Conservation (phyloP, 2,113 vertebrate species). For the Cottus gobio region DNA sequence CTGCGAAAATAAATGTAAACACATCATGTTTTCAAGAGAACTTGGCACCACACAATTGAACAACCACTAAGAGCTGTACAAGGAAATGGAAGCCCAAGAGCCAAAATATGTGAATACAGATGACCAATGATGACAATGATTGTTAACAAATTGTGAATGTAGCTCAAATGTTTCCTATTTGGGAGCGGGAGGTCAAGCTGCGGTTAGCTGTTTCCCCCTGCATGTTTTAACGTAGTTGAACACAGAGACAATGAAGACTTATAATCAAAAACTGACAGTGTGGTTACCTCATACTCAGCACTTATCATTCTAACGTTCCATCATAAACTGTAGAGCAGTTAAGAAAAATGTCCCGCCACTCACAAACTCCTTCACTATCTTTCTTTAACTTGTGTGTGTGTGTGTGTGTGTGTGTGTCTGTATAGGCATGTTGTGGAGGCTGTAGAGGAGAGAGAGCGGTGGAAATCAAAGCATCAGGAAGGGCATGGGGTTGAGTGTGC, state of each 20-base stretch:
- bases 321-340: conserved; percentile 10
- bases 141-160: neutral
- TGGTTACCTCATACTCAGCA: conserved; percentile 47
- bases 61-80: neutral
- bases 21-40: conserved; percentile 10
- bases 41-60: conserved; percentile 19
- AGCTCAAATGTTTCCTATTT: conserved; percentile 1
- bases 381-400: neutral
- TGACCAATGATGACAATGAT: neutral
- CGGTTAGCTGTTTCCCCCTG: neutral
- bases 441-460: conserved; percentile 32
- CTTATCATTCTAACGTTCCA: conserved; percentile 53
- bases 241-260: conserved; percentile 35
- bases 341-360: neutral
- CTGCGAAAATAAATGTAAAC: conserved; percentile 12
- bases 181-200: neutral
- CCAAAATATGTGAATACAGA: conserved; percentile 23
- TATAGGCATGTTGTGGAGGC: conserved; percentile 34
- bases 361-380: neutral
- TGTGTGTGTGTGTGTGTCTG: conserved; percentile 28
- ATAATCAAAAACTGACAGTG: conserved; percentile 48
- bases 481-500: conserved; percentile 64
- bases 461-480: conserved; percentile 70
- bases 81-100: conserved; percentile 1
- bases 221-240: conserved; percentile 23